These are phyloP conservation scores for Ceryle rudis DNA, from an alignment of 2,797 vertebrate species.

Conservation along the genomic window DNA sequence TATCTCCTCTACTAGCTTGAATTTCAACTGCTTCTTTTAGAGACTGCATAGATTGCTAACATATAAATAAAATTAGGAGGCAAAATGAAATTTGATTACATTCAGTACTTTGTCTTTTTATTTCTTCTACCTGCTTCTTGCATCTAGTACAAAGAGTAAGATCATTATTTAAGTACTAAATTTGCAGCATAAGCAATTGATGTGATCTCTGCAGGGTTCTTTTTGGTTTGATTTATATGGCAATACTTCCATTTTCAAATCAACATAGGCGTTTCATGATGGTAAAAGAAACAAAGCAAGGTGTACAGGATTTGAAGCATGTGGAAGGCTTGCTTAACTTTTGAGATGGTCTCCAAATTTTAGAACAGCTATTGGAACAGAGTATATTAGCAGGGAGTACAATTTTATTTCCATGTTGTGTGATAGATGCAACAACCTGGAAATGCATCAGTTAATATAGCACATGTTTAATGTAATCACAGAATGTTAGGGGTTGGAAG, in stretches of 20 bases:
- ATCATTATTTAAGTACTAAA: neutral
- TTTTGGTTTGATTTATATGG: neutral
- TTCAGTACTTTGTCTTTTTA: neutral
- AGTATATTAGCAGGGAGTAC: neutral
- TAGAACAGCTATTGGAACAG: neutral
- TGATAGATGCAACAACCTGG: neutral
- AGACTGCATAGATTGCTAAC: neutral
- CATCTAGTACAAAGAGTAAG: neutral
- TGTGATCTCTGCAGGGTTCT: neutral
- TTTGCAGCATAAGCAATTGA: neutral
- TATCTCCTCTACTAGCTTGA: neutral
- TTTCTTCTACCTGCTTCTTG: neutral
- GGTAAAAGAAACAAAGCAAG: neutral
- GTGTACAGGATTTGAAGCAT: neutral
- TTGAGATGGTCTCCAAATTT: neutral
- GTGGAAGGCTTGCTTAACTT: neutral
- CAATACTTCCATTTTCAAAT: neutral
- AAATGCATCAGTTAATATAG: neutral
- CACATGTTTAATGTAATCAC: neutral
- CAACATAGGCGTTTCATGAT: rapidly evolving
- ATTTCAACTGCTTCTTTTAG: neutral
- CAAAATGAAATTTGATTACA: neutral
- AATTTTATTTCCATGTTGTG: neutral
- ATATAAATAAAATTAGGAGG: neutral
- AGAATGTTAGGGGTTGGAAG: no score